Percentiles rank a stretch among this genome's conserved stretches.
phyloP scores from a whole-genome alignment of 1,140 invertebrate genomes.

The Whitmania pigra region DNA sequence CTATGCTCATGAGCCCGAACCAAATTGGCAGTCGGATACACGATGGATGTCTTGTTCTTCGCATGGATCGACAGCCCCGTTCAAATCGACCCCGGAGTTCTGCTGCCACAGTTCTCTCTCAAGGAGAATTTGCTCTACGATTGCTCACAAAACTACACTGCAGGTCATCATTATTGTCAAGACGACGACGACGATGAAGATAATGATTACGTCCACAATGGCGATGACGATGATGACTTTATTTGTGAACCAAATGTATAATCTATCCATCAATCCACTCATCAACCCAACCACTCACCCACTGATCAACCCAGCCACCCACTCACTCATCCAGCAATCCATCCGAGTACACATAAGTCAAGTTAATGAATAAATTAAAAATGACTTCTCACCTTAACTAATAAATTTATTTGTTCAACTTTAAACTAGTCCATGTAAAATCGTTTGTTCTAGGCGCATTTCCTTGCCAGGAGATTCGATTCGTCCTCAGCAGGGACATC shows the following conservation, averaged over 20 bases:
- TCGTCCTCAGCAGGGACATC: slow-evolving; percentile 63
- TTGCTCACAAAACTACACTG: slow-evolving; percentile 25
- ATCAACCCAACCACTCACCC: no score
- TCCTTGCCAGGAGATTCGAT: slow-evolving; percentile 53
- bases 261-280: no score
- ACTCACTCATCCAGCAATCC: slow-evolving; percentile 40
- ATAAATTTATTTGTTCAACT: no score
- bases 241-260: background rate
- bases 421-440: no score
- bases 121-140: slow-evolving; percentile 8
- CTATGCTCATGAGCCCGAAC: background rate
- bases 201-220: background rate
- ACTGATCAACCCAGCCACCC: no score
- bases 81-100: slow-evolving; percentile 38
- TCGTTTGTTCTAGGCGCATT: slow-evolving; percentile 12
- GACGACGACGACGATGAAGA: background rate
- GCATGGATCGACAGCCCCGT: slow-evolving; percentile 53
- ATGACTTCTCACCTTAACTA: no score
- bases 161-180: slow-evolving; percentile 12
- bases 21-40: slow-evolving; percentile 30
- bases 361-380: no score
- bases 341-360: slow-evolving; percentile 40
- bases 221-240: background rate
- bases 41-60: slow-evolving; percentile 32
- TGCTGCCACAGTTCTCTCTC: slow-evolving; percentile 23